Conservation (phyloP, 2,113 vertebrate species). For the Picathartes gymnocephalus region DNA sequence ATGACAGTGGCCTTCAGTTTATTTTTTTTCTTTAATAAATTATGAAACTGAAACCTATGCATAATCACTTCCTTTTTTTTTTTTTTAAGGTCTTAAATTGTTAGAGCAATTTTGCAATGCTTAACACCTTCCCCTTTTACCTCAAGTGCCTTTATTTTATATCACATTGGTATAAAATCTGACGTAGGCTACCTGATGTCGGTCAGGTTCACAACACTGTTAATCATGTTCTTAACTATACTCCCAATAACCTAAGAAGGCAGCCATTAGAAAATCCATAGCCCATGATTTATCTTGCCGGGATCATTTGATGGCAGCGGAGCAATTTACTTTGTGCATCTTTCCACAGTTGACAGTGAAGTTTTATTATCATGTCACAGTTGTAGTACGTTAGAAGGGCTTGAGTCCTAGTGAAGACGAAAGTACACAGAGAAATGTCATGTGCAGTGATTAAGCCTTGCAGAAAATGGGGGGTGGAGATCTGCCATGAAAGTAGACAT, state of each 20-base stretch:
- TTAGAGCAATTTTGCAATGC: not conserved
- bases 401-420: not conserved
- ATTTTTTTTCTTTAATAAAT: not conserved
- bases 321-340: slow-evolving; percentile 1
- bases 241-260: not conserved
- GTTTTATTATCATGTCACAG: not conserved
- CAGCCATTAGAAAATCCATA: slow-evolving; percentile 11
- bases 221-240: slow-evolving; percentile 5
- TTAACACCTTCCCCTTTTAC: not conserved
- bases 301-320: not conserved
- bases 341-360: slow-evolving; percentile 6
- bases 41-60: not conserved
- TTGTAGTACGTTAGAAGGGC: not conserved
- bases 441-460: slow-evolving; percentile 2
- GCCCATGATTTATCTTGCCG: slow-evolving; percentile 2
- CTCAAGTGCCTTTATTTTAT: not conserved
- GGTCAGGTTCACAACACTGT: not conserved
- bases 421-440: not conserved
- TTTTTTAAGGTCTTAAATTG: not conserved
- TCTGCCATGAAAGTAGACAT: not conserved
- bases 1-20: not conserved
- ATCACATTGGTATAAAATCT: not conserved
- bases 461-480: not conserved
- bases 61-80: not conserved
- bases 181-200: not conserved